Percentiles rank a stretch among this genome's conserved stretches.
Evolutionary conservation across 2,888 invertebrate genomes (phyloP).

Genomic region (Periphyllus acericola): DNA sequence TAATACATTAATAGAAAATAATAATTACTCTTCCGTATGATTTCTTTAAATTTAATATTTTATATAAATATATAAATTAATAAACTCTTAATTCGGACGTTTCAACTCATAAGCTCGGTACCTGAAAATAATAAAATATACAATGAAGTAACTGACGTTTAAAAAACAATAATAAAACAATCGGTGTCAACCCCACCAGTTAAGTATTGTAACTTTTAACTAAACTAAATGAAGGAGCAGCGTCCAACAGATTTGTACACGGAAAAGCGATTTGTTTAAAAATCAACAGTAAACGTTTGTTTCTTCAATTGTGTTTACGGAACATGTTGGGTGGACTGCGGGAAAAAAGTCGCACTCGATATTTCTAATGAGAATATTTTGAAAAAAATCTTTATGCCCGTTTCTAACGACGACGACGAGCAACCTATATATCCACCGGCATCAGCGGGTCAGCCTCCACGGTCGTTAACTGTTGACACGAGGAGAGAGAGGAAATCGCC

Average conservation of each 20-base stretch:
- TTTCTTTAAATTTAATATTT: background rate
- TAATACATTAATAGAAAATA: background rate
- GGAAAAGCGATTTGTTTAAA: background rate
- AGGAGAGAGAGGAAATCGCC: background rate
- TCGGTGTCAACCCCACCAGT: no score
- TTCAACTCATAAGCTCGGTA: constrained; percentile 58
- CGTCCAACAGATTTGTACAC: background rate
- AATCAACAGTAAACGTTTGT: background rate
- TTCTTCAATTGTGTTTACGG: background rate
- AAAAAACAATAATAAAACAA: no score
- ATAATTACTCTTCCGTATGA: background rate
- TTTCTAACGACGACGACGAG: background rate
- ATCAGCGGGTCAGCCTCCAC: background rate
- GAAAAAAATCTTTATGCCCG: background rate
- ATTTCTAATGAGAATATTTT: constrained; percentile 25
- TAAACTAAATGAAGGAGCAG: background rate
- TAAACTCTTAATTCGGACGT: constrained; percentile 14
- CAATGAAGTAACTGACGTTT: background rate
- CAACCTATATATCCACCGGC: background rate
- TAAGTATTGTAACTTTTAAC: no score
- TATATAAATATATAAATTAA: background rate
- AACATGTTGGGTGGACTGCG: no score
- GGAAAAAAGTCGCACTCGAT: background rate
- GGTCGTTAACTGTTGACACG: background rate
- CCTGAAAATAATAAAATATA: constrained; percentile 36